Evolutionary conservation across 64 coral and sea anemone species (phyloP).

Genomic region (Pocillopora verrucosa): DNA sequence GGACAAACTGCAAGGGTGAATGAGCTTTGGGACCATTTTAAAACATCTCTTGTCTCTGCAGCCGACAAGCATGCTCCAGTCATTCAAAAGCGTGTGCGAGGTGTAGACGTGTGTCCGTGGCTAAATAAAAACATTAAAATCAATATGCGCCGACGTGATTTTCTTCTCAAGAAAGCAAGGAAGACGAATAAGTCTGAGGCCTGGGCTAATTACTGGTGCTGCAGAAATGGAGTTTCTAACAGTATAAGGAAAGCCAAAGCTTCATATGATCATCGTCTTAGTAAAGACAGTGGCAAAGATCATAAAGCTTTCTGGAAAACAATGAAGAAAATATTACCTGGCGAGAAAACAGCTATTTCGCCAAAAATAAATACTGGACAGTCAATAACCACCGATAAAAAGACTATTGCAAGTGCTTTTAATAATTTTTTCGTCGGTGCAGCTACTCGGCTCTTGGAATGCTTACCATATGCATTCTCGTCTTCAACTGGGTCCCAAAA

Average conservation of each 20-base stretch:
- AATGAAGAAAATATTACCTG: conserved; percentile 58
- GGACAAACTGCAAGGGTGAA: too few species aligned
- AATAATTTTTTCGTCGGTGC: background rate
- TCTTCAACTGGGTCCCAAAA: background rate
- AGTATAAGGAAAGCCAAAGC: too few species aligned
- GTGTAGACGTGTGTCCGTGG: too few species aligned
- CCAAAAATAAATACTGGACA: background rate
- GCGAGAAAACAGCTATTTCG: conserved; percentile 28
- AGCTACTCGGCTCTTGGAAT: background rate
- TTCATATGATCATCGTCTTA: conserved; percentile 15
- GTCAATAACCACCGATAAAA: too few species aligned
- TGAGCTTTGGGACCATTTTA: too few species aligned
- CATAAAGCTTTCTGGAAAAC: conserved; percentile 51
- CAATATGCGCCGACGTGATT: too few species aligned
- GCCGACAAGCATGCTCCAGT: too few species aligned
- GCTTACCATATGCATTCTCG: background rate
- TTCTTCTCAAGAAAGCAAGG: conserved; percentile 17
- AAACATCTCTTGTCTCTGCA: too few species aligned
- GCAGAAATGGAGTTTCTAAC: background rate
- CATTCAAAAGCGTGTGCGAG: too few species aligned
- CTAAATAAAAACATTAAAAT: too few species aligned
- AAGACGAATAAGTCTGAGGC: conserved; percentile 16
- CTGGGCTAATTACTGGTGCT: conserved; percentile 15
- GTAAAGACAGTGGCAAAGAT: conserved; percentile 21
- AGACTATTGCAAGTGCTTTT: too few species aligned